Evolutionary conservation across 2,113 vertebrate species (phyloP).

Genomic region (Synchiropus splendidus): DNA sequence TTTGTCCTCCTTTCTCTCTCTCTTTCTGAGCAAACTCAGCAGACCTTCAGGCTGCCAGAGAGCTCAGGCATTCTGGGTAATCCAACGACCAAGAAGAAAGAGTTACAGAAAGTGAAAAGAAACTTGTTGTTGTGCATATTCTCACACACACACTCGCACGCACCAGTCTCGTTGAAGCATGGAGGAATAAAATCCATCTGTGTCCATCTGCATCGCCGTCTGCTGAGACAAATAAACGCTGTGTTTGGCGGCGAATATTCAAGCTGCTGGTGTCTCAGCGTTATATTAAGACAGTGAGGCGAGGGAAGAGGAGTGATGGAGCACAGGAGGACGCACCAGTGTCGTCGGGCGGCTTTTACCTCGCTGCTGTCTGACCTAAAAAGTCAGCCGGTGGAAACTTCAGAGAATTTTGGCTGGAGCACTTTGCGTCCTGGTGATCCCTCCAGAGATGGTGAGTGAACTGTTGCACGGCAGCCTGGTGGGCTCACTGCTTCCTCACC

Average conservation of each 20-base stretch:
- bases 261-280: constrained; percentile 20
- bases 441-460: constrained; percentile 26
- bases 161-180: no score
- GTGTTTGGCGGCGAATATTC: constrained; percentile 27
- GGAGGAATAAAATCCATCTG: constrained; percentile 37
- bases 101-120: neutral
- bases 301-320: constrained; percentile 30
- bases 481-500: no score
- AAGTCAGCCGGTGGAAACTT: constrained; percentile 59
- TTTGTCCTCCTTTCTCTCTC: constrained; percentile 45
- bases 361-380: constrained; percentile 58
- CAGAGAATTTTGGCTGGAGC: constrained; percentile 46
- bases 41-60: constrained; percentile 52
- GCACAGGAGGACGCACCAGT: constrained; percentile 29
- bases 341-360: constrained; percentile 51
- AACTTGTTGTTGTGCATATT: constrained; percentile 22
- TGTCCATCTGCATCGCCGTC: constrained; percentile 38
- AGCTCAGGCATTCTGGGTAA: constrained; percentile 57
- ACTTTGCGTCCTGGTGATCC: constrained; percentile 23
- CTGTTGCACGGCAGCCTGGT: neutral
- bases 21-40: constrained; percentile 48
- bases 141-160: constrained; percentile 15
- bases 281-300: constrained; percentile 9
- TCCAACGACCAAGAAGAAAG: constrained; percentile 32
- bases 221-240: constrained; percentile 36